phyloP scores from a whole-genome alignment of 2,888 invertebrate genomes.

The Ophion costatus region DNA sequence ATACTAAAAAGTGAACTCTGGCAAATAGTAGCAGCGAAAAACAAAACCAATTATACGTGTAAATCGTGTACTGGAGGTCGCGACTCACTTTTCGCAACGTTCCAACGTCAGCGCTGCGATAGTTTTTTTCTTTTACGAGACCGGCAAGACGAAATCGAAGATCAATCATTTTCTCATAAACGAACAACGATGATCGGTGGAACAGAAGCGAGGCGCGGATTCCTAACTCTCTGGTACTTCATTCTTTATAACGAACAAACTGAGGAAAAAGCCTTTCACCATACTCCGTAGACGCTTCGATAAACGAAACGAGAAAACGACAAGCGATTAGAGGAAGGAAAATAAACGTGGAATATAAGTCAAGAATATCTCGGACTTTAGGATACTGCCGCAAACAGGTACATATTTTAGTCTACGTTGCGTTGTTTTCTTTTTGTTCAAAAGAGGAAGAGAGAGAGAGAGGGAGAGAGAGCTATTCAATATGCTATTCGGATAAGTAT shows the following conservation, averaged over 20 bases:
- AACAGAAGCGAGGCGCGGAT: slow-evolving; percentile 2
- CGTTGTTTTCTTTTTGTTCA: slow-evolving; percentile 33
- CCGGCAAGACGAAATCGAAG: neutral
- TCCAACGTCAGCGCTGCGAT: neutral
- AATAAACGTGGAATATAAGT: slow-evolving; percentile 19
- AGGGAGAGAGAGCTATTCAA: slow-evolving; percentile 57
- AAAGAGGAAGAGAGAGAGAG: slow-evolving; percentile 52
- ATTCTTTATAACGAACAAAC: slow-evolving; percentile 9
- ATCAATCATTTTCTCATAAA: neutral
- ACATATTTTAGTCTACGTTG: slow-evolving; percentile 63
- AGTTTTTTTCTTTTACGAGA: slow-evolving; percentile 3
- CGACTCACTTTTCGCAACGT: slow-evolving; percentile 11
- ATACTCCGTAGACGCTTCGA: neutral
- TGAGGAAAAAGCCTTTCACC: neutral
- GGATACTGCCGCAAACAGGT: slow-evolving; percentile 66
- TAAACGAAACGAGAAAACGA: slow-evolving; percentile 5
- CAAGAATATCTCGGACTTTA: slow-evolving; percentile 51
- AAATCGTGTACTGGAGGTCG: slow-evolving; percentile 20
- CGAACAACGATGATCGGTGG: neutral
- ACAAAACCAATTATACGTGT: slow-evolving; percentile 7
- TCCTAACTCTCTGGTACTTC: slow-evolving; percentile 16
- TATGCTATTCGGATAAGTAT: slow-evolving; percentile 61
- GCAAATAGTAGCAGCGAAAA: neutral
- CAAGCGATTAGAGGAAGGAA: slow-evolving; percentile 1
- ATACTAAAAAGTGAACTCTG: neutral